phyloP scores from a whole-genome alignment of 1,140 invertebrate species.

The Drosophila busckii region DNA sequence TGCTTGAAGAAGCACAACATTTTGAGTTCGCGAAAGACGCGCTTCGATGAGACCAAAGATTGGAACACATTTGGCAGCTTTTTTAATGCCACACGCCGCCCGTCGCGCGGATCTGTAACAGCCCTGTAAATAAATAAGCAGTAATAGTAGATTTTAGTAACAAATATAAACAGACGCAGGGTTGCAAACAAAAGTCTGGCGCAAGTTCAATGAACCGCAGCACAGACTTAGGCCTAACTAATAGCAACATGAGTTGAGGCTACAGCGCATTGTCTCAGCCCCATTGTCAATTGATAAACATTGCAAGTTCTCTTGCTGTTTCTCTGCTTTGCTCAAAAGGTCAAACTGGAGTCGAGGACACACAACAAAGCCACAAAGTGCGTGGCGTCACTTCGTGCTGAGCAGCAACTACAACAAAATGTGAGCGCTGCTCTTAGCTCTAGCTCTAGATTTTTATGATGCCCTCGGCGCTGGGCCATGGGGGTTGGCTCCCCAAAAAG shows the following conservation, averaged over 20 bases:
- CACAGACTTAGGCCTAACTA: too few relatives aligned
- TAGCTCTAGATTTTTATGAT: slow-evolving; percentile 57
- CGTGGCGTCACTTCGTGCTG: slow-evolving; percentile 39
- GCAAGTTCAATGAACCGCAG: too few relatives aligned
- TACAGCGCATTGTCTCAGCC: slow-evolving; percentile 9
- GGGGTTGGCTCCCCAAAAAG: slow-evolving; percentile 24
- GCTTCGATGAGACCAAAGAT: slow-evolving; percentile 97
- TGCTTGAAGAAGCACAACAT: slow-evolving; percentile 99
- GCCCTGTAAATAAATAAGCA: slow-evolving; percentile 87
- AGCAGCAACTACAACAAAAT: slow-evolving; percentile 27
- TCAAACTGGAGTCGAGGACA: slow-evolving; percentile 49
- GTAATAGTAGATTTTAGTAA: not conserved
- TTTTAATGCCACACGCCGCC: slow-evolving; percentile 97
- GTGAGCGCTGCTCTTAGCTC: slow-evolving; percentile 37
- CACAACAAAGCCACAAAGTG: too few relatives aligned
- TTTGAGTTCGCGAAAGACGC: slow-evolving; percentile 98
- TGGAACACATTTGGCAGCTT: slow-evolving; percentile 99
- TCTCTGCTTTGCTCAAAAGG: too few relatives aligned
- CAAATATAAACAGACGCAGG: too few relatives aligned
- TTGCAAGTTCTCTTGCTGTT: slow-evolving; percentile 57
- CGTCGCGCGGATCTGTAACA: slow-evolving; percentile 99
- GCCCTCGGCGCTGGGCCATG: slow-evolving; percentile 60
- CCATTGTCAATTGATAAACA: slow-evolving; percentile 27
- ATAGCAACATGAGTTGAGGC: too few relatives aligned
- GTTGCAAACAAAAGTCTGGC: too few relatives aligned